Percentiles rank a stretch among this genome's conserved stretches.
Evolutionary conservation across 1,140 invertebrate species (phyloP).

Genomic region (Scaptodrosophila lebanonensis): DNA sequence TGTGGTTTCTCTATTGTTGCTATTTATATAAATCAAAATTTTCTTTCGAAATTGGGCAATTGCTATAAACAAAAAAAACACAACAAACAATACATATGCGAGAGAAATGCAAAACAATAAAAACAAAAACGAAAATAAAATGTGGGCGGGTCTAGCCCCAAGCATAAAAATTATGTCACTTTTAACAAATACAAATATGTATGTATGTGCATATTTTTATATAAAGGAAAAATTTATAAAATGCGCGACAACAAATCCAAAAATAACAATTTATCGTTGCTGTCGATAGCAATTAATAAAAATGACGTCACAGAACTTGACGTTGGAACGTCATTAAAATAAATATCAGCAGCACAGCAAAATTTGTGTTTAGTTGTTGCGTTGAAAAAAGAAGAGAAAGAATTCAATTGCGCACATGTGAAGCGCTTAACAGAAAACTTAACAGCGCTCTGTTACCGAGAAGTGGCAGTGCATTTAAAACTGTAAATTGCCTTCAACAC

Average conservation of each 20-base stretch:
- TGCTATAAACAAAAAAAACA: slow-evolving; percentile 14
- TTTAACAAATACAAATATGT: slow-evolving; percentile 16
- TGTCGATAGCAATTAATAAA: slow-evolving; percentile 33
- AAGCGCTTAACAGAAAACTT: too few species aligned
- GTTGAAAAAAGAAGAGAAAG: background rate
- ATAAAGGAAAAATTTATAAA: slow-evolving; percentile 10
- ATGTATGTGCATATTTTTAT: slow-evolving; percentile 15
- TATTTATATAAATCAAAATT: slow-evolving; percentile 32
- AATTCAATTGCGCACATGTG: too few species aligned
- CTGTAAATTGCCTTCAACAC: too few species aligned
- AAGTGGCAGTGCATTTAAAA: too few species aligned
- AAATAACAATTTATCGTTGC: too few species aligned
- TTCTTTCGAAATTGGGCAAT: slow-evolving; percentile 10
- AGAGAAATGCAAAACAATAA: slow-evolving; percentile 7
- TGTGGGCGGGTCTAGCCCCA: too few species aligned
- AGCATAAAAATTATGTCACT: slow-evolving; percentile 9
- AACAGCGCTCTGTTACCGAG: too few species aligned
- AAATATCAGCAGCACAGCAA: background rate
- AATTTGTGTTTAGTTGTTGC: too few species aligned
- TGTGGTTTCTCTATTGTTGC: too few species aligned
- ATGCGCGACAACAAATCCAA: too few species aligned
- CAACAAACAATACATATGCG: too few species aligned
- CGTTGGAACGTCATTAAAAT: slow-evolving; percentile 22
- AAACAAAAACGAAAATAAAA: slow-evolving; percentile 12
- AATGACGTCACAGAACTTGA: slow-evolving; percentile 35